phyloP scores from a whole-genome alignment of 2,113 vertebrate genomes.

The Hemicordylus capensis region DNA sequence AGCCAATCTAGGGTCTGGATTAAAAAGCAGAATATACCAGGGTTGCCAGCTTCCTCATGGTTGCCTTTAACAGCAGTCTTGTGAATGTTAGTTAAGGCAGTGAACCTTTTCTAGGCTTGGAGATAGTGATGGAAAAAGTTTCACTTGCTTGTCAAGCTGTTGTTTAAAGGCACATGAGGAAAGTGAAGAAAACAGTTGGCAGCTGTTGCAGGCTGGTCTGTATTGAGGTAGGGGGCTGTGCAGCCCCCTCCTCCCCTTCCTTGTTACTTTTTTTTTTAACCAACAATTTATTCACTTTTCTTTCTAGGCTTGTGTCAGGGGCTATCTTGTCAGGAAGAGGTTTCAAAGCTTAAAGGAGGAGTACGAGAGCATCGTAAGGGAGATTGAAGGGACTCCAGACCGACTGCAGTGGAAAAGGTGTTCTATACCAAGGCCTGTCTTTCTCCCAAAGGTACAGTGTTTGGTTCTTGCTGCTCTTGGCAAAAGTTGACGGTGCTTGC shows the following conservation, averaged over 20 bases:
- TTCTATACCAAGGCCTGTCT: slow-evolving; percentile 75
- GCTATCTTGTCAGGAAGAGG: slow-evolving; percentile 78
- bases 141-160: background rate
- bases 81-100: too few relatives aligned
- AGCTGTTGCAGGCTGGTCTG: background rate
- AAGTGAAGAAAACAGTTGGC: too few relatives aligned
- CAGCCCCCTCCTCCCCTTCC: background rate
- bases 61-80: background rate
- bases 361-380: slow-evolving; percentile 83
- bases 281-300: background rate
- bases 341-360: slow-evolving; percentile 73
- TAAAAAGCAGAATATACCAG: background rate
- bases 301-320: slow-evolving; percentile 80
- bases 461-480: background rate
- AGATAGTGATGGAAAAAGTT: too few relatives aligned
- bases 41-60: background rate
- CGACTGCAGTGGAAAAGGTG: slow-evolving; percentile 77
- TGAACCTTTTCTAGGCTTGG: too few relatives aligned
- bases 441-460: slow-evolving; percentile 71
- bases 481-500: background rate
- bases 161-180: background rate
- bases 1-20: background rate
- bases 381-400: slow-evolving; percentile 82
- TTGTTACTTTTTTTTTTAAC: background rate
- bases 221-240: too few relatives aligned